These are phyloP conservation scores for Sorex araneus DNA, from an alignment of 2,113 vertebrate genomes.

Conservation along the genomic window DNA sequence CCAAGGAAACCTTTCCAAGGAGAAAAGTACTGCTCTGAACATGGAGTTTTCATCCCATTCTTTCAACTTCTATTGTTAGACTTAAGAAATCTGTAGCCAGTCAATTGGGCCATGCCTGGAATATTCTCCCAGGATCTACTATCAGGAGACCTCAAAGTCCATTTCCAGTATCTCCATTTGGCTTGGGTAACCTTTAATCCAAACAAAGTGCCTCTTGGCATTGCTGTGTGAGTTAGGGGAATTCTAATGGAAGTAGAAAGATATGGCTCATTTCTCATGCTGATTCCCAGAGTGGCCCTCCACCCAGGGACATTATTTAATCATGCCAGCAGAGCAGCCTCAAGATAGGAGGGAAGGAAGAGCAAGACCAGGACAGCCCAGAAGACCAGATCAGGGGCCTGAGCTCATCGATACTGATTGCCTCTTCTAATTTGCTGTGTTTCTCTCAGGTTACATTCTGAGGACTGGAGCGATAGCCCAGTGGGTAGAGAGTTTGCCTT, in stretches of 20 bases:
- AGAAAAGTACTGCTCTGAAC: constrained; percentile 26
- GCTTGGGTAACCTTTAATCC: constrained; percentile 54
- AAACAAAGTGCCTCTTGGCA: constrained; percentile 58
- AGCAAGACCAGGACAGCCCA: neutral
- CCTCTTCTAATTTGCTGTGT: neutral
- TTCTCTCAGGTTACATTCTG: constrained; percentile 7
- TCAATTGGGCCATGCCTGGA: constrained; percentile 14
- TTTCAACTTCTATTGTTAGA: constrained; percentile 30
- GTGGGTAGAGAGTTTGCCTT: too few species aligned
- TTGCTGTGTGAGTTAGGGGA: constrained; percentile 4
- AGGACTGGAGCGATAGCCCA: too few species aligned
- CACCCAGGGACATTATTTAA: neutral
- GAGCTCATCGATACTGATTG: neutral
- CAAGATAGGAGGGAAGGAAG: neutral
- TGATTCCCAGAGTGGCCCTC: constrained; percentile 46
- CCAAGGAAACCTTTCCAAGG: constrained; percentile 24
- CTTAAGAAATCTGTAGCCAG: constrained; percentile 11
- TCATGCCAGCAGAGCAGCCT: neutral
- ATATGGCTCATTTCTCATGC: neutral
- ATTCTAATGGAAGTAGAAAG: constrained; percentile 58
- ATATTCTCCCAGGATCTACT: constrained; percentile 64
- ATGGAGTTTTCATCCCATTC: neutral
- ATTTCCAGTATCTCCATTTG: constrained; percentile 41
- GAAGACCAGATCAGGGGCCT: constrained; percentile 3
- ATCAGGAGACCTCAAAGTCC: constrained; percentile 45